Conservation (phyloP, 1,140 invertebrate genomes). For the Pararge aegeria region DNA sequence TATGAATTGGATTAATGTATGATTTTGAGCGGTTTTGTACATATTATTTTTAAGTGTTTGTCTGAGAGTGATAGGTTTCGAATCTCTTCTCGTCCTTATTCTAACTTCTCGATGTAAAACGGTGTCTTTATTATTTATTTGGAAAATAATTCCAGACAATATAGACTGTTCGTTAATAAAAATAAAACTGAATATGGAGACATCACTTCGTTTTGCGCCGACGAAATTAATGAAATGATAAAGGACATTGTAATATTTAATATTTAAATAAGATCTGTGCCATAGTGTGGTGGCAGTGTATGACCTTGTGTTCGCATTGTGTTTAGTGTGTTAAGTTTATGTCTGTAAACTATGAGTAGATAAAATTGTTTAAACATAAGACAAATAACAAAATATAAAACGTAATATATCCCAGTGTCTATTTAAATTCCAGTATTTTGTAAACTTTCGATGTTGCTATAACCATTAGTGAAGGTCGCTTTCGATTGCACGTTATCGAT, state of each 20-base stretch:
- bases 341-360: constrained; percentile 67
- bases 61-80: constrained; percentile 74
- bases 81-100: constrained; percentile 67
- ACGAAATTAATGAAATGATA: constrained; percentile 30
- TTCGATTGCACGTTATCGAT: constrained; percentile 53
- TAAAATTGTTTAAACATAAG: constrained; percentile 66
- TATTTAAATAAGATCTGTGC: constrained; percentile 72
- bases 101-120: constrained; percentile 37
- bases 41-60: constrained; percentile 77
- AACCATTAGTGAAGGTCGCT: constrained; percentile 41
- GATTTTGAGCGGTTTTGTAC: constrained; percentile 70
- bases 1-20: constrained; percentile 65
- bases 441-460: constrained; percentile 38
- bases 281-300: constrained; percentile 72
- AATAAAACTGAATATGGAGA: background rate
- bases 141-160: background rate
- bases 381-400: constrained; percentile 51
- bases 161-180: background rate
- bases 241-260: constrained; percentile 58
- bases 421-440: constrained; percentile 44
- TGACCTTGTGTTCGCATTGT: constrained; percentile 64
- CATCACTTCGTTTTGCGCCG: background rate
- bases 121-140: constrained; percentile 32
- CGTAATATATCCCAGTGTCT: constrained; percentile 56
- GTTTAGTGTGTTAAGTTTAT: constrained; percentile 65